Conservation (phyloP, 2,888 invertebrate species). For the Acronicta leporina region DNA sequence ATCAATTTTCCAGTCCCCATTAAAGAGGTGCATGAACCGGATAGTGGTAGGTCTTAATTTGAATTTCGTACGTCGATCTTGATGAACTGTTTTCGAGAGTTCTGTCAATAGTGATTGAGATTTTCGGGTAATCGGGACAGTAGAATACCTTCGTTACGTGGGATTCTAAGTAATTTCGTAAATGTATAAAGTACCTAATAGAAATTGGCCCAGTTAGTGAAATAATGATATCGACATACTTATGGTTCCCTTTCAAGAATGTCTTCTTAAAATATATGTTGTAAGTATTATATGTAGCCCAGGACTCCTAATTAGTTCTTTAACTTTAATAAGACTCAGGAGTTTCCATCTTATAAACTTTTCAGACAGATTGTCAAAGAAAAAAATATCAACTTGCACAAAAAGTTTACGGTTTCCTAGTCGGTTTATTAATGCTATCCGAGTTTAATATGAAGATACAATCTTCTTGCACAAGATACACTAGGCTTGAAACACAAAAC, state of each 20-base stretch:
- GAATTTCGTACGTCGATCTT: constrained; percentile 63
- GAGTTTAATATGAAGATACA: neutral
- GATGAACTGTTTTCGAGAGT: constrained; percentile 64
- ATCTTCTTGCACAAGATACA: neutral
- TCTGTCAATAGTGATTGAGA: constrained; percentile 53
- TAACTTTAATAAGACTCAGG: constrained; percentile 45
- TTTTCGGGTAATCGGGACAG: constrained; percentile 20
- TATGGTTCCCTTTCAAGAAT: too few species aligned
- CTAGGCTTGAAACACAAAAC: constrained; percentile 29
- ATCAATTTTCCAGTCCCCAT: constrained; percentile 16
- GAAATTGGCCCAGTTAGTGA: constrained; percentile 17
- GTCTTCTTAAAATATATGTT: constrained; percentile 2
- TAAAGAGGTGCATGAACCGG: constrained; percentile 63
- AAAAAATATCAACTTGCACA: constrained; percentile 36
- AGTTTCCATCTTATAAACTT: constrained; percentile 45
- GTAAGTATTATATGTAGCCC: constrained; percentile 8
- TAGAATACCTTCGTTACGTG: constrained; percentile 40
- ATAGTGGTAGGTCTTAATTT: constrained; percentile 69
- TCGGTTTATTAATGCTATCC: neutral
- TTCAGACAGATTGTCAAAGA: constrained; percentile 43
- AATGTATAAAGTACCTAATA: constrained; percentile 8
- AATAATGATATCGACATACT: too few species aligned
- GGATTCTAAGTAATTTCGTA: constrained; percentile 12
- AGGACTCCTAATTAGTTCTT: constrained; percentile 38
- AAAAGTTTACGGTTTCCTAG: constrained; percentile 26